Evolutionary conservation across 2,797 vertebrate genomes (phyloP).

Genomic region (Lagocephalus sceleratus): DNA sequence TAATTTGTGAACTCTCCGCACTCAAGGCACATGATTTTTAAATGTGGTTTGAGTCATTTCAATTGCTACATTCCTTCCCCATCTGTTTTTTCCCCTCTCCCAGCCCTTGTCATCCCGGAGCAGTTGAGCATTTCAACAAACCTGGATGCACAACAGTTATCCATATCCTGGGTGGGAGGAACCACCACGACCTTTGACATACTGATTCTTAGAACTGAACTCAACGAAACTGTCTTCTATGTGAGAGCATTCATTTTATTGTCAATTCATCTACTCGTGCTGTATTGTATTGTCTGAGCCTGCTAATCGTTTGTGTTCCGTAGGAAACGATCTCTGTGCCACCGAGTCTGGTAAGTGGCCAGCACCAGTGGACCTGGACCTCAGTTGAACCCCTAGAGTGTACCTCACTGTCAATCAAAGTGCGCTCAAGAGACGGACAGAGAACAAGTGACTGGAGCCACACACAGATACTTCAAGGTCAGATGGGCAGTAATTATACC

Average conservation of each 20-base stretch:
- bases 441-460: constrained; percentile 70
- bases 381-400: constrained; percentile 75
- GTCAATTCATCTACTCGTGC: neutral
- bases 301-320: constrained; percentile 1
- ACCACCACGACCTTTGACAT: constrained; percentile 64
- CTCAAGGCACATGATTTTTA: neutral
- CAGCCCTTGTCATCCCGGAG: constrained; percentile 60
- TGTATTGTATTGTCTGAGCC: neutral
- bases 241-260: constrained; percentile 57
- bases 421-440: constrained; percentile 67
- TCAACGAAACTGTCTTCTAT: constrained; percentile 66
- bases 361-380: constrained; percentile 69
- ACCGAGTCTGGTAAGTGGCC: constrained; percentile 31
- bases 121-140: constrained; percentile 52
- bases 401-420: constrained; percentile 67
- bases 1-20: neutral
- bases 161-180: constrained; percentile 71
- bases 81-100: neutral
- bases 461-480: constrained; percentile 62
- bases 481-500: constrained; percentile 8
- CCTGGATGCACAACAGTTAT: constrained; percentile 47
- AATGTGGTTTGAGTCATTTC: neutral
- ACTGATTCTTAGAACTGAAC: constrained; percentile 71
- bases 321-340: constrained; percentile 58
- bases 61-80: neutral